These are phyloP conservation scores for Heterotilapia buettikoferi DNA, from an alignment of 2,113 vertebrate species.

Conservation along the genomic window DNA sequence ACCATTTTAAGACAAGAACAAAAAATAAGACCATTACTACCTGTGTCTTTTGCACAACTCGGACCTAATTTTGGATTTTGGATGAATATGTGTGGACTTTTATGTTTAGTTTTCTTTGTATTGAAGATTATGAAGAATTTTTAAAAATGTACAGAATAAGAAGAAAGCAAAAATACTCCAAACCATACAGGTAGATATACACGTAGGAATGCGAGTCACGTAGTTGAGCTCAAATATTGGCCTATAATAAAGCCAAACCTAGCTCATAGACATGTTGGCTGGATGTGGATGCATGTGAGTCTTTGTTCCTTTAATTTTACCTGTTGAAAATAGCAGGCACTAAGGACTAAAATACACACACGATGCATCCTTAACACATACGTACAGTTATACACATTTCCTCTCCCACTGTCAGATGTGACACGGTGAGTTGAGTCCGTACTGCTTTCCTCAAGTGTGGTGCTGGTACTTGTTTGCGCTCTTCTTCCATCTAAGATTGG, in stretches of 20 bases:
- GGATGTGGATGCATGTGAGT: neutral
- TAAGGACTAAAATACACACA: neutral
- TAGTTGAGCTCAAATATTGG: neutral
- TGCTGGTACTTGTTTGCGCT: slow-evolving; percentile 57
- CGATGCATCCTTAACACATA: neutral
- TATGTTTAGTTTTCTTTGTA: neutral
- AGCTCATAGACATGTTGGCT: neutral
- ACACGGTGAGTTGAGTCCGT: slow-evolving; percentile 15
- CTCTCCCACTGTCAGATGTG: neutral
- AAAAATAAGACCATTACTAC: neutral
- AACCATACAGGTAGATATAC: neutral
- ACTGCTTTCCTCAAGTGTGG: slow-evolving; percentile 24
- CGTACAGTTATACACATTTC: neutral
- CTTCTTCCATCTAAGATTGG: slow-evolving; percentile 51
- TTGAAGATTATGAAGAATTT: neutral
- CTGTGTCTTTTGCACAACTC: neutral
- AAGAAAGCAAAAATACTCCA: neutral
- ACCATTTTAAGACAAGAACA: neutral
- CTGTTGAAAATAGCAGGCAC: neutral
- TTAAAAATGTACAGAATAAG: neutral
- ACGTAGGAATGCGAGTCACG: accelerated
- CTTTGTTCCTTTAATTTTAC: neutral
- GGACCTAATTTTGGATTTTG: neutral
- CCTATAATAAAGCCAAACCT: neutral
- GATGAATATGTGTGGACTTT: neutral